These are phyloP conservation scores for Meleagris gallopavo DNA, from an alignment of 2,113 vertebrate genomes.

Conservation along the genomic window DNA sequence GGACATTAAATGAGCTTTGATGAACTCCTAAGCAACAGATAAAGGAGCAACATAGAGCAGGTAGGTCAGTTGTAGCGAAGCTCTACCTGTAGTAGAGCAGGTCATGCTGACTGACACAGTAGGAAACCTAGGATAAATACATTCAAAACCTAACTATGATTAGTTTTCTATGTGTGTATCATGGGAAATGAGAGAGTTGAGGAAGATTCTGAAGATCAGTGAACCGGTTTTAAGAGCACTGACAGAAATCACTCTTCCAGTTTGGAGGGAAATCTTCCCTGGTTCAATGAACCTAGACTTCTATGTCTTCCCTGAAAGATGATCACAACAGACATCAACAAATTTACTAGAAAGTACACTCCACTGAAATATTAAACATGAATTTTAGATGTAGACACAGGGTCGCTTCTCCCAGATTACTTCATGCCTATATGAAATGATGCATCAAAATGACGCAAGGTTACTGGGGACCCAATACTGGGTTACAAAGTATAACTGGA, in stretches of 20 bases:
- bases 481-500: too few relatives aligned
- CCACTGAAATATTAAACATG: conserved; percentile 36
- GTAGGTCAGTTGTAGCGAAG: not conserved
- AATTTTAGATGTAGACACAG: not conserved
- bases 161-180: not conserved
- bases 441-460: conserved; percentile 47
- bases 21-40: not conserved
- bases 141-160: not conserved
- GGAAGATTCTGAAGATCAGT: not conserved
- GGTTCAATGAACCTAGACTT: not conserved
- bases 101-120: not conserved
- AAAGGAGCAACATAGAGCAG: not conserved
- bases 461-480: not conserved
- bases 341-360: conserved; percentile 55
- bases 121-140: not conserved
- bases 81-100: not conserved
- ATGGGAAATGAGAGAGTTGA: not conserved
- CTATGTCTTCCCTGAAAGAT: conserved; percentile 21
- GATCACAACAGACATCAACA: conserved; percentile 51
- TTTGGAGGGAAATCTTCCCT: not conserved
- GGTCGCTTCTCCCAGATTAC: conserved; percentile 47
- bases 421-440: conserved; percentile 50
- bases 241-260: not conserved
- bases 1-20: not conserved
- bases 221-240: not conserved